Evolutionary conservation across 2,888 invertebrate species (phyloP).

Genomic region (Lasiommata megera): DNA sequence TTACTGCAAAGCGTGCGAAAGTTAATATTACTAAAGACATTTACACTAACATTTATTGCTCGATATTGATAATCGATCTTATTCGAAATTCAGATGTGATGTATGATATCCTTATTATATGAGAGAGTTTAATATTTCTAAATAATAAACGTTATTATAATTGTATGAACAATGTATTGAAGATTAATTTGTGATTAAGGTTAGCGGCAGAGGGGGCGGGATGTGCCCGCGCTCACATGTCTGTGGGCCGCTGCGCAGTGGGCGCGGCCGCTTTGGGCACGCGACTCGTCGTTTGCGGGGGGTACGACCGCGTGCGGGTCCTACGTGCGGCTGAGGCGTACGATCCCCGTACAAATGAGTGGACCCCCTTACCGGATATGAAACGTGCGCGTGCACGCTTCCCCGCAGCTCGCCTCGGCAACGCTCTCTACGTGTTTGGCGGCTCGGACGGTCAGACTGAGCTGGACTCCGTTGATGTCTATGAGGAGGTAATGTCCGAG

Average conservation of each 20-base stretch:
- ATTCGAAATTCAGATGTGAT: too few species aligned
- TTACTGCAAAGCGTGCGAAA: too few species aligned
- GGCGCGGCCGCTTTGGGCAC: slow-evolving; percentile 87
- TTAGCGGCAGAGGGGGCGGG: slow-evolving; percentile 84
- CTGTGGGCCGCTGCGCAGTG: slow-evolving; percentile 83
- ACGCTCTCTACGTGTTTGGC: slow-evolving; percentile 88
- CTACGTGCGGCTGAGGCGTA: slow-evolving; percentile 88
- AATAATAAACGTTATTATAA: too few species aligned
- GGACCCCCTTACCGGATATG: slow-evolving; percentile 87
- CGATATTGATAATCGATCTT: too few species aligned
- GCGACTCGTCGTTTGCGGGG: slow-evolving; percentile 89
- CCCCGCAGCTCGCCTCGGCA: slow-evolving; percentile 84
- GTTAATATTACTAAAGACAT: too few species aligned
- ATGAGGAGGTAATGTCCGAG: slow-evolving; percentile 38
- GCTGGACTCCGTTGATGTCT: slow-evolving; percentile 79
- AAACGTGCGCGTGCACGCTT: slow-evolving; percentile 88
- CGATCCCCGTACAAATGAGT: slow-evolving; percentile 85
- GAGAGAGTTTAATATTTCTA: too few species aligned
- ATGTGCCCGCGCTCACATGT: slow-evolving; percentile 81
- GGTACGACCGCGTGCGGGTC: slow-evolving; percentile 92
- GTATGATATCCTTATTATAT: slow-evolving; percentile 62
- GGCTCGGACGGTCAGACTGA: slow-evolving; percentile 93
- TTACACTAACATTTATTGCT: too few species aligned
- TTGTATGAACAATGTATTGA: background rate
- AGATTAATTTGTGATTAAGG: background rate